Conservation (phyloP, 1,140 invertebrate species). For the Trissolcus basalis region DNA sequence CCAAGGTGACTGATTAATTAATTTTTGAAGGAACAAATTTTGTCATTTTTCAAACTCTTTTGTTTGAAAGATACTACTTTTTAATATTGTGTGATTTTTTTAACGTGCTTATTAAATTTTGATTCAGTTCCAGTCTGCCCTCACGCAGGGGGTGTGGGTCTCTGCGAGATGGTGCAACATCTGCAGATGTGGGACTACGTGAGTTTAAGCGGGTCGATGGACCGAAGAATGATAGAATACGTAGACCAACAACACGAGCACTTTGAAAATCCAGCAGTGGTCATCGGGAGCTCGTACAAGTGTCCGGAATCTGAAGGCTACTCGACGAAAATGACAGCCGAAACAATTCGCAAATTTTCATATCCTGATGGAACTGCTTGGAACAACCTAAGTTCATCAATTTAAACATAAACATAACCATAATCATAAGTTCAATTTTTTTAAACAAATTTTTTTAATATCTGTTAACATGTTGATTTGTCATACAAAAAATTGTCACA, state of each 20-base stretch:
- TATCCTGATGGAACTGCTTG: conserved; percentile 87
- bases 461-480: background rate
- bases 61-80: conserved; percentile 1
- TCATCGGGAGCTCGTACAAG: conserved; percentile 83
- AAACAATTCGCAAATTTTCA: conserved; percentile 81
- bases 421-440: background rate
- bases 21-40: no score
- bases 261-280: conserved; percentile 84
- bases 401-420: conserved; percentile 66
- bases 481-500: background rate
- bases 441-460: no score
- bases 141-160: conserved; percentile 93
- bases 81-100: no score
- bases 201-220: conserved; percentile 81
- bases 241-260: conserved; percentile 94
- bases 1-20: no score
- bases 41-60: no score
- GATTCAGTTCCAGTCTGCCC: conserved; percentile 91
- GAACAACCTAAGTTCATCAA: conserved; percentile 78
- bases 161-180: conserved; percentile 96
- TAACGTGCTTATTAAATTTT: background rate
- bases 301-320: conserved; percentile 86
- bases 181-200: conserved; percentile 93
- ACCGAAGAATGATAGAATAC: conserved; percentile 88
- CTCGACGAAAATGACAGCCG: conserved; percentile 84